These are phyloP conservation scores for Linnaemya tessellans DNA, from an alignment of 2,888 invertebrate genomes.

Conservation along the genomic window DNA sequence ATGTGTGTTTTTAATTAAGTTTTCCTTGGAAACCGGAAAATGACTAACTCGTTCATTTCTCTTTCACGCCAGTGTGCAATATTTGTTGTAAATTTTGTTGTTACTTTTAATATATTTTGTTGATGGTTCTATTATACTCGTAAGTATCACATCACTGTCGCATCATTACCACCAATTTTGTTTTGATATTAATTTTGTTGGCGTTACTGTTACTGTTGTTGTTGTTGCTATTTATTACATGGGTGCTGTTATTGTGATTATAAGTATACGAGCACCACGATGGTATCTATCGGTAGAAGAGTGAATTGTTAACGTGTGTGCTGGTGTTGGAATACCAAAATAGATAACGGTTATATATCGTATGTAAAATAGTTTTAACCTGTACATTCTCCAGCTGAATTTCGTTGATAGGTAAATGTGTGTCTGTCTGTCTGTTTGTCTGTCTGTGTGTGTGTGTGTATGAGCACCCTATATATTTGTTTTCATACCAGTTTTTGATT, in stretches of 20 bases:
- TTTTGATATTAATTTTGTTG: not conserved
- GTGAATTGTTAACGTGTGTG: constrained; percentile 30
- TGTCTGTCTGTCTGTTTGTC: too few relatives aligned
- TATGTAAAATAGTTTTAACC: constrained; percentile 56
- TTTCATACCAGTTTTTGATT: constrained; percentile 22
- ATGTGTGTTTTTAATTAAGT: too few relatives aligned
- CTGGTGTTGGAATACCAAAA: constrained; percentile 9
- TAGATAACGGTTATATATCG: constrained; percentile 45
- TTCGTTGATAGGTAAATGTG: not conserved
- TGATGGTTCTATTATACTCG: constrained; percentile 25
- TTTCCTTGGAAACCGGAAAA: not conserved
- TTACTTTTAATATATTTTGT: constrained; percentile 13
- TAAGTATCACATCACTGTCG: constrained; percentile 50
- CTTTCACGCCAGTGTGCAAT: not conserved
- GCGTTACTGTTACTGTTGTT: not conserved
- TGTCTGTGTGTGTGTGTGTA: not conserved
- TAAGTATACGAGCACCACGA: not conserved
- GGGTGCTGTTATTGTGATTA: not conserved
- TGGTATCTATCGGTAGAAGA: not conserved
- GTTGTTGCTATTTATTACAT: not conserved
- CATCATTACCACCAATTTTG: constrained; percentile 52
- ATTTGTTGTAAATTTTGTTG: not conserved
- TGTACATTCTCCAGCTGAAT: constrained; percentile 9
- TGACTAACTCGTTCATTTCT: not conserved
- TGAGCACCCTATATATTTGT: not conserved